Base-by-base conservation (phyloP, 2,113 vertebrate genomes). In the Protobothrops flavoviridis region DNA sequence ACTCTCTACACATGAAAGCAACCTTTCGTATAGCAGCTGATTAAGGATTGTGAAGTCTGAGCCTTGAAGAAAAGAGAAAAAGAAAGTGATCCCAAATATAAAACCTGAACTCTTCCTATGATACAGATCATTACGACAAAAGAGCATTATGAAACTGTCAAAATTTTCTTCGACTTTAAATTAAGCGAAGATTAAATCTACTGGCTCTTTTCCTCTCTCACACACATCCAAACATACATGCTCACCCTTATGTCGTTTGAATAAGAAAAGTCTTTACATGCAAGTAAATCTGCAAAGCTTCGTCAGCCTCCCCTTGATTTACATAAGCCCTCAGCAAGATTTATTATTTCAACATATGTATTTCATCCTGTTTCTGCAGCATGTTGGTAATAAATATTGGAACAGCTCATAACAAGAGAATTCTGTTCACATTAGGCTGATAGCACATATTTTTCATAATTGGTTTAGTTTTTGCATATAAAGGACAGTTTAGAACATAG, bases 361-460 rank as follows among this genome's bases (percentile, higher is more conserved):
- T 52, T 90, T 93, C 26, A 90, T n/a, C 48, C 88, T 59, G 48
- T 43, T 43, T 17, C 61, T 89, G 45, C 50, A 92, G 48, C 17
- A 21, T 33, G 53, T 9, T 88, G 52, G 56, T 86, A 93, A 24
- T 53, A 10, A 69, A 13, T 74, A 55, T 74, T 69, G 69, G 61
- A 74, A 69, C 90, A 89, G 85, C 74, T 93, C 55, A 90, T 56
- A 93, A 93, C 69, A 93, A 85, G 69, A 85, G 39, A 52, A 23
- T 93, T 93, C 64, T 57, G 53, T 20, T 59, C 69, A 90, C 53
- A 59, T 8, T 29, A 26, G 33, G 61, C 86, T 13, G 15, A 11
- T 52, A 69, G 23, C 11, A 88, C 15, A 39, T 45, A 85, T 50
- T 45, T 56, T 57, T 93, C 52, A 93, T 93, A 85, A 93, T 59